phyloP scores from a whole-genome alignment of 2,797 vertebrate species.

The Muscicapa comitata region DNA sequence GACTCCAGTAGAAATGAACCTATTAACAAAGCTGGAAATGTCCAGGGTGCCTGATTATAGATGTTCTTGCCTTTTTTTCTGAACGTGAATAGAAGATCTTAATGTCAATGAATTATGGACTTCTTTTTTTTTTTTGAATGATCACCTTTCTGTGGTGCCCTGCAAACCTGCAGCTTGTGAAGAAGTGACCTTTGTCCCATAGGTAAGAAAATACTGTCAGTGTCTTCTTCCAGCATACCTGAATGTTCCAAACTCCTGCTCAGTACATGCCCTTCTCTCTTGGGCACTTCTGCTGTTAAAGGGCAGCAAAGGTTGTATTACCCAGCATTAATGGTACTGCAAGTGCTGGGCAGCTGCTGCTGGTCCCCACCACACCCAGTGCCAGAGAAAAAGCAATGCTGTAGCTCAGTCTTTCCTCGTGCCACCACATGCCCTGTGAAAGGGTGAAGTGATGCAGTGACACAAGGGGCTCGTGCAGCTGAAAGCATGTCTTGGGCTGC shows the following conservation, averaged over 20 bases:
- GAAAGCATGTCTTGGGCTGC: not conserved
- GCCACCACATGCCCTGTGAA: fast-evolving
- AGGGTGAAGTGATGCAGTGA: not conserved
- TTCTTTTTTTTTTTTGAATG: not conserved
- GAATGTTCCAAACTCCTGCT: not conserved
- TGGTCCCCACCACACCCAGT: not conserved
- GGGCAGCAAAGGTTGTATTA: not conserved
- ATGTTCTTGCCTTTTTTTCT: not conserved
- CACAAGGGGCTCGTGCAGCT: not conserved
- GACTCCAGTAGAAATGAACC: not conserved
- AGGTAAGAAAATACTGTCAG: not conserved
- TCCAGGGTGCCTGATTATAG: not conserved
- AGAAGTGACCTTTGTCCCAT: not conserved
- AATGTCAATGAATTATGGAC: not conserved
- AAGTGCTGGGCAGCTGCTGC: not conserved
- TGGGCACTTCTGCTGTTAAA: not conserved
- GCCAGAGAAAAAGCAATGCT: not conserved
- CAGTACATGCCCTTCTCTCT: not conserved
- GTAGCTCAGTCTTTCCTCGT: fast-evolving
- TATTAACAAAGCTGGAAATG: not conserved
- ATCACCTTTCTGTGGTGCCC: not conserved
- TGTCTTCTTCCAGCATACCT: not conserved
- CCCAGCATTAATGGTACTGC: not conserved
- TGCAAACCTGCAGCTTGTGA: not conserved
- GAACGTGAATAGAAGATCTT: not conserved